phyloP scores from a whole-genome alignment of 2,888 invertebrate genomes.

The Harpalus rufipes region DNA sequence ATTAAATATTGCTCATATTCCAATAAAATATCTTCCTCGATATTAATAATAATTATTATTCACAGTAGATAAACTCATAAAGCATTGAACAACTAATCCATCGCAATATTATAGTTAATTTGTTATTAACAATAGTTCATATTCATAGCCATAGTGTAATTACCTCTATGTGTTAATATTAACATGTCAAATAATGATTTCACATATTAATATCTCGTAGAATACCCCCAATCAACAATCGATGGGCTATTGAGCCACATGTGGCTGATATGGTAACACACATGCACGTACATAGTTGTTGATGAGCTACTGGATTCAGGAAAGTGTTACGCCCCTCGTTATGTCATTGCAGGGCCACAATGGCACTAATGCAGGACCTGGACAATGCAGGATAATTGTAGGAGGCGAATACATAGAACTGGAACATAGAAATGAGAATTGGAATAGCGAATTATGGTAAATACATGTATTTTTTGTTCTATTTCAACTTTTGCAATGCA shows the following conservation, averaged over 20 bases:
- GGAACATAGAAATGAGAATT: neutral
- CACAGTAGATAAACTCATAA: too few relatives aligned
- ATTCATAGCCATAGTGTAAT: neutral
- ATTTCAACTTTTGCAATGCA: too few relatives aligned
- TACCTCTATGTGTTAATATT: neutral
- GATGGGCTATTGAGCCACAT: constrained; percentile 1
- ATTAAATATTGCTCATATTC: too few relatives aligned
- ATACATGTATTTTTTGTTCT: too few relatives aligned
- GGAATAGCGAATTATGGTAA: too few relatives aligned
- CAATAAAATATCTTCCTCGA: too few relatives aligned
- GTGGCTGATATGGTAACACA: neutral
- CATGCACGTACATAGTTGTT: neutral
- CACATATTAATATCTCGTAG: neutral
- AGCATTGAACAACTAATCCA: too few relatives aligned
- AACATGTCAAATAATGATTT: constrained; percentile 1
- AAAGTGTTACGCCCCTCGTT: constrained; percentile 1
- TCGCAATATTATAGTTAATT: neutral
- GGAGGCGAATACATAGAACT: neutral
- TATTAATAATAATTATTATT: too few relatives aligned
- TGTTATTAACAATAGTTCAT: neutral
- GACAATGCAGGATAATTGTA: neutral
- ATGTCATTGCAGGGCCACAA: neutral
- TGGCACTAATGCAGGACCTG: neutral
- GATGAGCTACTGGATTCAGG: neutral
- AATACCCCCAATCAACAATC: constrained; percentile 5